These are phyloP conservation scores for Limnephilus marmoratus DNA, from an alignment of 2,888 invertebrate genomes.

Conservation along the genomic window DNA sequence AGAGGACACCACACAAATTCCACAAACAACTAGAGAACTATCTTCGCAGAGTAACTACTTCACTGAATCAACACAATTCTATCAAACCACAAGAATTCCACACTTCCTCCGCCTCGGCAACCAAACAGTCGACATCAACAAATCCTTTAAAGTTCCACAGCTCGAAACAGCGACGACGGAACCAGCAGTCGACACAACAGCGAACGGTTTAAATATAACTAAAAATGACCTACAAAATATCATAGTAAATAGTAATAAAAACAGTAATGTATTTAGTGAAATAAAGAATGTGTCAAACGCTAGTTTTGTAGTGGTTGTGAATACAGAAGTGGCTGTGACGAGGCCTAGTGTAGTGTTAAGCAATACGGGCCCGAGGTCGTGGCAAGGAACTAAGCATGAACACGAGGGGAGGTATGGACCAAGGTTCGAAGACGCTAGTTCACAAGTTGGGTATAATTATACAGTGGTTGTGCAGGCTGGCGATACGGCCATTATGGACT, in stretches of 20 bases:
- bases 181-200: neutral
- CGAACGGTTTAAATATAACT: conserved; percentile 18
- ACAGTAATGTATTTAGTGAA: conserved; percentile 28
- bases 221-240: conserved; percentile 29
- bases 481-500: conserved; percentile 78
- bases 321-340: conserved; percentile 16
- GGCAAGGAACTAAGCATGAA: conserved; percentile 65
- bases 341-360: conserved; percentile 45
- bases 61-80: conserved; percentile 5
- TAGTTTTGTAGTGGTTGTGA: conserved; percentile 45
- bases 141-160: conserved; percentile 76
- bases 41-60: conserved; percentile 18
- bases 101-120: conserved; percentile 72
- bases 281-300: conserved; percentile 23
- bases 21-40: neutral
- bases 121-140: conserved; percentile 76
- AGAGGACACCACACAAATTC: conserved; percentile 14
- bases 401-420: conserved; percentile 78
- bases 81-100: conserved; percentile 57
- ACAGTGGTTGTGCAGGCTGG: conserved; percentile 81
- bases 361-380: conserved; percentile 48
- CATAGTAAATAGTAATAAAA: conserved; percentile 38
- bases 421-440: conserved; percentile 74
- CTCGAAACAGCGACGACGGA: conserved; percentile 28
- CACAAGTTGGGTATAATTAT: conserved; percentile 72